phyloP scores from a whole-genome alignment of 2,113 vertebrate species.

The Loxodonta africana region DNA sequence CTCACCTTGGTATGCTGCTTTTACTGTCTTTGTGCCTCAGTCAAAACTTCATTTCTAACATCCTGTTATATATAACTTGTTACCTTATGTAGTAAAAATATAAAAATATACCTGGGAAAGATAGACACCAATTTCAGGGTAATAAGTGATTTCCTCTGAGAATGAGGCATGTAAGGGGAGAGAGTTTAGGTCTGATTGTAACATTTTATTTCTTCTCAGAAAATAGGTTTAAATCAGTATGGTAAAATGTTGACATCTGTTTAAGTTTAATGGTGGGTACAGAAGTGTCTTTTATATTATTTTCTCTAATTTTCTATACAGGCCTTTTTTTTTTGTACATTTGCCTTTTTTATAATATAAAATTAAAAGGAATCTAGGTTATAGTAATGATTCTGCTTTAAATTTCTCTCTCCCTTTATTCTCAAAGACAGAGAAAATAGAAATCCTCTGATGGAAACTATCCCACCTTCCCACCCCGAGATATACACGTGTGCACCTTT shows the following conservation, averaged over 20 bases:
- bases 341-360: conserved; percentile 30
- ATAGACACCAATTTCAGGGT: not conserved
- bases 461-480: not conserved
- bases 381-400: not conserved
- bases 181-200: not conserved
- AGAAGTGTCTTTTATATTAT: conserved; percentile 32
- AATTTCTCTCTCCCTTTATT: not conserved
- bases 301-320: conserved; percentile 6
- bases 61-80: not conserved
- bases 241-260: conserved; percentile 11
- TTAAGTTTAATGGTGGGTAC: not conserved
- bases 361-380: conserved; percentile 7
- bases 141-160: conserved; percentile 5
- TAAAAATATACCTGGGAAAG: not conserved
- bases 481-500: too few species aligned
- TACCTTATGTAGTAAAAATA: conserved; percentile 26
- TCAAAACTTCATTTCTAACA: too few species aligned
- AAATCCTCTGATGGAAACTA: not conserved
- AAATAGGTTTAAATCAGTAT: conserved; percentile 8
- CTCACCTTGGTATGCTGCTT: not conserved
- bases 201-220: conserved; percentile 53
- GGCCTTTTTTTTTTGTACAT: not conserved
- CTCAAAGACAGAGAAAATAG: too few species aligned
- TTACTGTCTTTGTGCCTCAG: not conserved
- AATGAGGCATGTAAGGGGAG: not conserved